Percentiles rank a stretch among this genome's conserved stretches.
phyloP scores from a whole-genome alignment of 2,113 vertebrate genomes.

The Clarias batrachus region DNA sequence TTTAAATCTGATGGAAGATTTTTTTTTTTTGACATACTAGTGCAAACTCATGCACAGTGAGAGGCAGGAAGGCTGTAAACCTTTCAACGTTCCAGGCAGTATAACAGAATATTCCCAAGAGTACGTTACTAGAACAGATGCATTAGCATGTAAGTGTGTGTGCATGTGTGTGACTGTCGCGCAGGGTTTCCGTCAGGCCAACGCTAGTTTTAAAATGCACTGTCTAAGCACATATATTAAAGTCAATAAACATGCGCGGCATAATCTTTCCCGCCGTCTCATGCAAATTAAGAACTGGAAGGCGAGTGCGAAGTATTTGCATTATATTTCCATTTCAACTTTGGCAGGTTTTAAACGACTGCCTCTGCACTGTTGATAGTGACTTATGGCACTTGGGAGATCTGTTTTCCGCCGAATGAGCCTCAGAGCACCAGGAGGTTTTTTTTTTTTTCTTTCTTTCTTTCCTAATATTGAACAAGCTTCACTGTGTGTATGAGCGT shows the following conservation, averaged over 20 bases:
- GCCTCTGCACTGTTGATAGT: constrained; percentile 10
- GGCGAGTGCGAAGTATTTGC: constrained; percentile 22
- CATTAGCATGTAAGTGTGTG: constrained; percentile 1
- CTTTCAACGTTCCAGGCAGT: background rate
- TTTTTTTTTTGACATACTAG: background rate
- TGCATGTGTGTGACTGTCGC: background rate
- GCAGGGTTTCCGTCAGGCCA: constrained; percentile 23
- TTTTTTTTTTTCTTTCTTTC: background rate
- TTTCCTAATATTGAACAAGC: background rate
- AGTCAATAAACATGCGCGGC: constrained; percentile 12
- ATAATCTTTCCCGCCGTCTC: background rate
- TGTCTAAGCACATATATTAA: constrained; percentile 12
- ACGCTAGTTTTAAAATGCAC: constrained; percentile 11
- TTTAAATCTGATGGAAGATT: background rate
- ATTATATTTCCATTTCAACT: constrained; percentile 32
- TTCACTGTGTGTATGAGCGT: constrained; percentile 24
- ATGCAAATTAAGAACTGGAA: constrained; percentile 39
- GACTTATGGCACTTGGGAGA: constrained; percentile 32
- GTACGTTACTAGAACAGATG: constrained; percentile 5
- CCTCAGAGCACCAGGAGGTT: background rate
- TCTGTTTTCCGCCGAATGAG: constrained; percentile 17
- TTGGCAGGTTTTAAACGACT: constrained; percentile 24
- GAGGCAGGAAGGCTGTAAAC: background rate
- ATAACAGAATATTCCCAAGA: background rate
- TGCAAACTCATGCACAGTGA: background rate